Evolutionary conservation across 2,888 invertebrate genomes (phyloP).

Genomic region (Coenonympha arcania): DNA sequence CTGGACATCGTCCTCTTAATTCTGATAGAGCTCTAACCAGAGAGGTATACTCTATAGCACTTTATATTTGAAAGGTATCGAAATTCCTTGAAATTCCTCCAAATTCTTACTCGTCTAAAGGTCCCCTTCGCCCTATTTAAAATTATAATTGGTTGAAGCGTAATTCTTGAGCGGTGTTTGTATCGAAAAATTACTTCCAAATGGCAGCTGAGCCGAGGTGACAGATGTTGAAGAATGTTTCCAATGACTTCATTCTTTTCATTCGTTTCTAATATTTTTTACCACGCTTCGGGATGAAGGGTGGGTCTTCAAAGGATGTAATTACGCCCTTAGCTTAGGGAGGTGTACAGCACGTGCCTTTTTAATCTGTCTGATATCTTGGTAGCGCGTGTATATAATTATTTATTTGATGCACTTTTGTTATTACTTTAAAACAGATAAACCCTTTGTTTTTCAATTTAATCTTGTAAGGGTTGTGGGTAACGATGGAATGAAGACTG

Average conservation of each 20-base stretch:
- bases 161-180: constrained; percentile 6
- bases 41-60: too few species aligned
- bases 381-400: not conserved
- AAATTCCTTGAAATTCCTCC: not conserved
- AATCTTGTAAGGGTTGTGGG: too few species aligned
- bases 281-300: constrained; percentile 33
- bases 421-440: too few species aligned
- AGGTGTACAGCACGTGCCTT: constrained; percentile 8
- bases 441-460: too few species aligned
- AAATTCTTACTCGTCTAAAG: not conserved
- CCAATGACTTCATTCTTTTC: constrained; percentile 31
- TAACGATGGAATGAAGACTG: not conserved
- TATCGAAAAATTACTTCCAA: constrained; percentile 23
- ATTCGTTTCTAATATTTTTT: constrained; percentile 30
- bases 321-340: constrained; percentile 35
- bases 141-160: constrained; percentile 3
- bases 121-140: not conserved
- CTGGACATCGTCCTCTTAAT: too few species aligned
- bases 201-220: constrained; percentile 27
- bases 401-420: not conserved
- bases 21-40: too few species aligned
- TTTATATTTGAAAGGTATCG: not conserved
- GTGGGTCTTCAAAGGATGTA: constrained; percentile 45
- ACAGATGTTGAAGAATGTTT: constrained; percentile 44
- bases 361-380: constrained; percentile 9